phyloP scores from a whole-genome alignment of 2,888 invertebrate species.

The Sarcophaga caerulescens region DNA sequence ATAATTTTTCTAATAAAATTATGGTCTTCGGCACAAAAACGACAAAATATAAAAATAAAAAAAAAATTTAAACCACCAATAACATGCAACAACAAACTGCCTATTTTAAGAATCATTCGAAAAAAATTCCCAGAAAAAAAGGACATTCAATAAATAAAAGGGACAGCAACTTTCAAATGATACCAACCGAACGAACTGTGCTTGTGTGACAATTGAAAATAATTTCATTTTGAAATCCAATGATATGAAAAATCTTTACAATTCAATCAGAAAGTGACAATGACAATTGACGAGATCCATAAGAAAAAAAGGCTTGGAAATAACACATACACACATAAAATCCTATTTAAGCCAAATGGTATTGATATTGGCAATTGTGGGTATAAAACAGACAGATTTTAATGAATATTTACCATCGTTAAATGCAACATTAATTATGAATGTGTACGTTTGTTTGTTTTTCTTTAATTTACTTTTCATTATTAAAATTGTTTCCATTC shows the following conservation, averaged over 20 bases:
- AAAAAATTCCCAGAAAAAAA: too few species aligned
- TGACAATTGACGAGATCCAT: neutral
- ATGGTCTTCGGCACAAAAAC: neutral
- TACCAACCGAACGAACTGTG: neutral
- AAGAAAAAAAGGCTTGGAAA: neutral
- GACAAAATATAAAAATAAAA: neutral
- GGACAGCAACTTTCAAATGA: neutral
- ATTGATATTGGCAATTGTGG: neutral
- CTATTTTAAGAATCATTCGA: neutral
- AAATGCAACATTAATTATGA: neutral
- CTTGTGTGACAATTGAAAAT: neutral
- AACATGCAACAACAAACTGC: neutral
- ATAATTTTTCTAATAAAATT: neutral
- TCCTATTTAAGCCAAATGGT: neutral
- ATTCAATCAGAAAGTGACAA: neutral
- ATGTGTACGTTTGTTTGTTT: neutral
- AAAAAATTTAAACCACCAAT: neutral
- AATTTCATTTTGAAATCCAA: neutral
- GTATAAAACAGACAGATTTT: neutral
- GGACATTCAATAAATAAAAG: neutral
- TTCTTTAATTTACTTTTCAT: neutral
- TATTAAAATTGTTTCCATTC: too few species aligned
- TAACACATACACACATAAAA: neutral
- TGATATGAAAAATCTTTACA: neutral
- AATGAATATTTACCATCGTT: neutral